A percentile compares a stretch with the other conserved stretches of the same genome.
Evolutionary conservation across 2,113 vertebrate species (phyloP).

Genomic region (Salvelinus alpinus): DNA sequence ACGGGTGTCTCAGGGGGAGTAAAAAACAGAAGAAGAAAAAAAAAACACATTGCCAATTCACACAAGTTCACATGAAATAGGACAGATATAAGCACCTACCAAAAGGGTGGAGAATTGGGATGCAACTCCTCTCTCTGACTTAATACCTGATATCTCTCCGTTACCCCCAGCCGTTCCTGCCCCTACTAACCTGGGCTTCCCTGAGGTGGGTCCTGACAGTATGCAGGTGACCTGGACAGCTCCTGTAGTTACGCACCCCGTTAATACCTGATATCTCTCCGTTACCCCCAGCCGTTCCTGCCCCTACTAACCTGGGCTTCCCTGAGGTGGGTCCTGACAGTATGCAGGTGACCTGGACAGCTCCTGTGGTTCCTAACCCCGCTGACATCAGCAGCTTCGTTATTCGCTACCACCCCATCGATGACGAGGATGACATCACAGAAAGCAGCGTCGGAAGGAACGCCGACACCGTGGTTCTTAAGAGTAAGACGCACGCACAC

Average conservation of each 20-base stretch:
- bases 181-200: constrained; percentile 85
- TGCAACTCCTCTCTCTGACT: too few relatives aligned
- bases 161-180: constrained; percentile 85
- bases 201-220: constrained; percentile 80
- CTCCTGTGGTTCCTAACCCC: constrained; percentile 78
- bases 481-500: constrained; percentile 72
- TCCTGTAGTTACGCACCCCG: constrained; percentile 77
- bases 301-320: constrained; percentile 86
- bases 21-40: too few relatives aligned
- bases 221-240: constrained; percentile 86
- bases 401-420: constrained; percentile 88
- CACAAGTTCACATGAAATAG: too few relatives aligned
- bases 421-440: constrained; percentile 85
- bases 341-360: constrained; percentile 84
- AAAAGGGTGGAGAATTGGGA: too few relatives aligned
- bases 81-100: too few relatives aligned
- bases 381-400: constrained; percentile 80
- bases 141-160: constrained; percentile 12
- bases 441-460: constrained; percentile 80
- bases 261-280: constrained; percentile 14
- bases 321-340: constrained; percentile 82
- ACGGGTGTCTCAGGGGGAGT: too few relatives aligned
- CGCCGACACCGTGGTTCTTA: constrained; percentile 77
- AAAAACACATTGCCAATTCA: too few relatives aligned
- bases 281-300: constrained; percentile 83